phyloP scores from a whole-genome alignment of 2,113 vertebrate species.

The Oenanthe oenanthe region DNA sequence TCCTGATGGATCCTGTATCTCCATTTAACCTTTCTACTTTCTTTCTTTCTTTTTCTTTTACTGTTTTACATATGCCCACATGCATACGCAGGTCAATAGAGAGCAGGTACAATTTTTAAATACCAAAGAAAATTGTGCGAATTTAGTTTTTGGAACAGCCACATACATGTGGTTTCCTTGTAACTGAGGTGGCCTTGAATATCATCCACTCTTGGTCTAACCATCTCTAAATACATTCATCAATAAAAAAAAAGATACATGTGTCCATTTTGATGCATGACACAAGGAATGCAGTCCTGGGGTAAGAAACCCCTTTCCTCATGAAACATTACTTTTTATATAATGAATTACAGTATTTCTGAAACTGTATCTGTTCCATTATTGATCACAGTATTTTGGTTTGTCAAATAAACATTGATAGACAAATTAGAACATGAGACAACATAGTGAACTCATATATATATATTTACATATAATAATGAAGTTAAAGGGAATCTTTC shows the following conservation, averaged over 20 bases:
- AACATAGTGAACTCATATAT: not conserved
- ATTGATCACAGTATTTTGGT: conserved; percentile 44
- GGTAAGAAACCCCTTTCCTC: not conserved
- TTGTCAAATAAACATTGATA: conserved; percentile 45
- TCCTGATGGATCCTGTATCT: not conserved
- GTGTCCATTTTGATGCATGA: not conserved
- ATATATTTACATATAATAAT: conserved; percentile 23
- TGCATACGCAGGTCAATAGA: conserved; percentile 8
- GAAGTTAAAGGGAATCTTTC: conserved; percentile 2
- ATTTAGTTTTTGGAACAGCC: not conserved
- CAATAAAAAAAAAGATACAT: not conserved
- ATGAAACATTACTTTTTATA: conserved; percentile 39
- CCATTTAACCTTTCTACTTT: not conserved
- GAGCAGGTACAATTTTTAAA: conserved; percentile 3
- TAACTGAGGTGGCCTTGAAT: not conserved
- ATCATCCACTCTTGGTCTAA: not conserved
- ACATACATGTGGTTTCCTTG: conserved; percentile 33
- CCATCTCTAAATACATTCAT: not conserved
- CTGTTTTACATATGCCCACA: not conserved
- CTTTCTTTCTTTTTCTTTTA: conserved; percentile 46
- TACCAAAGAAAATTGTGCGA: conserved; percentile 28
- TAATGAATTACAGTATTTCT: conserved; percentile 40
- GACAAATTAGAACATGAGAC: not conserved
- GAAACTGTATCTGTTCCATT: conserved; percentile 17
- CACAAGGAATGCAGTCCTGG: not conserved